phyloP scores from a whole-genome alignment of 2,888 invertebrate species.

The Protonemura montana region DNA sequence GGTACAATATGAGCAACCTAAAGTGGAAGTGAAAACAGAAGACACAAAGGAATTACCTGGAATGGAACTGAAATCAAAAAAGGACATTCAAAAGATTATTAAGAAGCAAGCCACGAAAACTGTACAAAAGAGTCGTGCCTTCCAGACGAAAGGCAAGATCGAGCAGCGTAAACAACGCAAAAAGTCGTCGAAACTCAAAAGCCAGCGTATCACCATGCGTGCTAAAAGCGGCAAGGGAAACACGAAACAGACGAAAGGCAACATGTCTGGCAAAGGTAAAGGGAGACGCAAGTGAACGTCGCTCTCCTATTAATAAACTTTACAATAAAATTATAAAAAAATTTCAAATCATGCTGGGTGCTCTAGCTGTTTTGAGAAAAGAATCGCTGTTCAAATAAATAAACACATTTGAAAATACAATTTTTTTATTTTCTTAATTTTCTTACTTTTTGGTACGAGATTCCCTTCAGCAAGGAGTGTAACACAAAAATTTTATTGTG shows the following conservation, averaged over 20 bases:
- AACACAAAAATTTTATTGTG: background rate
- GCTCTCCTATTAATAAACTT: background rate
- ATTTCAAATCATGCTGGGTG: background rate
- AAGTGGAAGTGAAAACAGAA: slow-evolving; percentile 56
- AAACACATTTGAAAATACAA: background rate
- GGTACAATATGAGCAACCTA: slow-evolving; percentile 52
- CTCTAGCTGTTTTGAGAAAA: no score
- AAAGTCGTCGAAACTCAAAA: slow-evolving; percentile 64
- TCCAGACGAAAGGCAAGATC: slow-evolving; percentile 76
- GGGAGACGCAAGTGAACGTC: background rate
- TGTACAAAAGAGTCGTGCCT: slow-evolving; percentile 79
- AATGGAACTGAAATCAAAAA: slow-evolving; percentile 66
- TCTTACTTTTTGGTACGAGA: background rate
- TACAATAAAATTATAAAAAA: background rate
- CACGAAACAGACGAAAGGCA: background rate
- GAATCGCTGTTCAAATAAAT: background rate
- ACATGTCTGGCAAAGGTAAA: background rate
- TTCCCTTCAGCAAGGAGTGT: background rate
- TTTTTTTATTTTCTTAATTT: background rate
- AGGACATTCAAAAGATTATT: slow-evolving; percentile 73
- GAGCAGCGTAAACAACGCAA: slow-evolving; percentile 76
- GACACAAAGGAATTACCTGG: slow-evolving; percentile 67
- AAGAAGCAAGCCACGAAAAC: slow-evolving; percentile 76
- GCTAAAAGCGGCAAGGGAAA: slow-evolving; percentile 19
- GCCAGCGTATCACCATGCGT: slow-evolving; percentile 41